A percentile compares a stretch with the other conserved stretches of the same genome.
Conservation (phyloP, 2,888 invertebrate species). For the Chrysopilus asiliformis region DNA sequence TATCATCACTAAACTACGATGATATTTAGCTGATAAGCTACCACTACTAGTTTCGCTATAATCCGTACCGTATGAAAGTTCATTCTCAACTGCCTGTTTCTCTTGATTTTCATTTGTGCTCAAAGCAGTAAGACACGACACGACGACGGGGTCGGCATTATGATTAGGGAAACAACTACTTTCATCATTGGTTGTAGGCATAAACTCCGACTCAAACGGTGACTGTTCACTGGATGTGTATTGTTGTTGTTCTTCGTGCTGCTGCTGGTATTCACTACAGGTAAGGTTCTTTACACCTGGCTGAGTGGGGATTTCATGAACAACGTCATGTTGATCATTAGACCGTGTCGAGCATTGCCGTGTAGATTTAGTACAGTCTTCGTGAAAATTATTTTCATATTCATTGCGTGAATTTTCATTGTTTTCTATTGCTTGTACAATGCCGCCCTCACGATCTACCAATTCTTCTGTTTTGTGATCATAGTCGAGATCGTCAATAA, state of each 20-base stretch:
- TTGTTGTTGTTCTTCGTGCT: background rate
- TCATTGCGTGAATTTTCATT: too few relatives aligned
- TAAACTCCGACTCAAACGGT: too few relatives aligned
- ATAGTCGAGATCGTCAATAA: too few relatives aligned
- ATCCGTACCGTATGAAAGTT: slow-evolving; percentile 26
- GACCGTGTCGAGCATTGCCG: slow-evolving; percentile 9
- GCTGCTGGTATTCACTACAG: slow-evolving; percentile 1
- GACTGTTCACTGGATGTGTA: background rate
- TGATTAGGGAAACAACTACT: too few relatives aligned
- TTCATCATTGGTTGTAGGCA: too few relatives aligned
- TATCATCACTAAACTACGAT: slow-evolving; percentile 82
- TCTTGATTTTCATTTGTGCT: background rate
- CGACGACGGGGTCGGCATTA: background rate
- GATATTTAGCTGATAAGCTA: slow-evolving; percentile 52
- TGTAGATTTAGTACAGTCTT: too few relatives aligned
- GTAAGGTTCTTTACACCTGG: slow-evolving; percentile 9
- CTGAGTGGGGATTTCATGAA: background rate
- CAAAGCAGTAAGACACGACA: background rate
- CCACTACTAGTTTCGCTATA: slow-evolving; percentile 35
- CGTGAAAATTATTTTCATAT: too few relatives aligned
- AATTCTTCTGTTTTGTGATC: too few relatives aligned
- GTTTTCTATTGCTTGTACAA: too few relatives aligned
- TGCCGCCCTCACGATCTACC: too few relatives aligned
- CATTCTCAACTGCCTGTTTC: slow-evolving; percentile 6
- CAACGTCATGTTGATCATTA: slow-evolving; percentile 1